phyloP scores from a whole-genome alignment of 2,888 invertebrate genomes.

The Agonum fuliginosum region DNA sequence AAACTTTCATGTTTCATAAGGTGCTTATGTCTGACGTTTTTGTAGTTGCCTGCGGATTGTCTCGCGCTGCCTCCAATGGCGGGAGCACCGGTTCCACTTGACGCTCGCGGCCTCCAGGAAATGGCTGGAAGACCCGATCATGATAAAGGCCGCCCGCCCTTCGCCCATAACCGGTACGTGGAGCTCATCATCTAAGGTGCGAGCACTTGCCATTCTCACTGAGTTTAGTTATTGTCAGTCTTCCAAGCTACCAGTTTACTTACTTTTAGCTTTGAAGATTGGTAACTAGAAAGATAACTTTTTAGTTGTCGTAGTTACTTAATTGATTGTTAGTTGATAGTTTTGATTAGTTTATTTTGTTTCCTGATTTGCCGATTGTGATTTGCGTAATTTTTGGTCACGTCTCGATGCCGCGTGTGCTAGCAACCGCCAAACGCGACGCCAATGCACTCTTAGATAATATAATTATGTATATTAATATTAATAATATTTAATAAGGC shows the following conservation, averaged over 20 bases:
- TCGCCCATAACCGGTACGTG: constrained; percentile 70
- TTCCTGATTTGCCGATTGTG: constrained; percentile 53
- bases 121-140: constrained; percentile 67
- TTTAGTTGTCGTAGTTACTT: constrained; percentile 11
- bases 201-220: constrained; percentile 17
- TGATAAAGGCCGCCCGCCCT: constrained; percentile 68
- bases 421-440: constrained; percentile 23
- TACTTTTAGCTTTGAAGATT: constrained; percentile 4
- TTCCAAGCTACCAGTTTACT: not conserved
- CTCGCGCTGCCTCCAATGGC: constrained; percentile 68
- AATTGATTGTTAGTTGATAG: constrained; percentile 15
- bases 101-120: constrained; percentile 68
- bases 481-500: constrained; percentile 28
- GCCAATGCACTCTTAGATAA: constrained; percentile 50
- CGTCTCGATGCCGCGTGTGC: constrained; percentile 49
- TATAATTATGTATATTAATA: constrained; percentile 46
- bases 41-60: constrained; percentile 71
- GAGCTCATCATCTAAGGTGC: constrained; percentile 69
- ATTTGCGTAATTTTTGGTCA: constrained; percentile 52
- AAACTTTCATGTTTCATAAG: not conserved
- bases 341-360: constrained; percentile 33
- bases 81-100: constrained; percentile 67
- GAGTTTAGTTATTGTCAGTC: constrained; percentile 1
- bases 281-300: not conserved
- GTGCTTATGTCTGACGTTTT: not conserved